These are phyloP conservation scores for Aspidiotus destructor DNA, from an alignment of 2,888 invertebrate genomes.

Conservation along the genomic window DNA sequence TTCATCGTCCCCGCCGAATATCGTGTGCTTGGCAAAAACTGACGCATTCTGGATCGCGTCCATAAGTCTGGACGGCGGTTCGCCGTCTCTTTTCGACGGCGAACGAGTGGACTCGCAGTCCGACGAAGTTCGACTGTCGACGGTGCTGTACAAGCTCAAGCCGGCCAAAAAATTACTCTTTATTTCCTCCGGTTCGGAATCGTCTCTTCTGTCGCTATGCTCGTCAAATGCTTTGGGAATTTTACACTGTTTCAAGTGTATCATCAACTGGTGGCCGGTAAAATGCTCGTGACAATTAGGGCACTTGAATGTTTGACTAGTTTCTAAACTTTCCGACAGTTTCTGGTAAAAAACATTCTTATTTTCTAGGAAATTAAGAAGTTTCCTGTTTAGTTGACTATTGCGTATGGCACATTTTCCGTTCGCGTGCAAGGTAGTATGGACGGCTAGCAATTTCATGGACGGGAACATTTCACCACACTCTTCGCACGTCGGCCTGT, in stretches of 20 bases:
- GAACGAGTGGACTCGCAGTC: slow-evolving; percentile 9
- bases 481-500: slow-evolving; percentile 14
- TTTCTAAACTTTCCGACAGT: slow-evolving; percentile 21
- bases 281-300: slow-evolving; percentile 22
- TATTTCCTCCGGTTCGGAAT: slow-evolving; percentile 22
- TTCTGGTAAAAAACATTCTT: slow-evolving; percentile 24
- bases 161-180: slow-evolving; percentile 26
- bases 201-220: background rate
- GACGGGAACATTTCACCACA: slow-evolving; percentile 24
- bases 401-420: slow-evolving; percentile 25
- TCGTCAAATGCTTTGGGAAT: slow-evolving; percentile 13
- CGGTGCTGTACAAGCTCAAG: slow-evolving; percentile 18
- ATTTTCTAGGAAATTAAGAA: slow-evolving; percentile 23
- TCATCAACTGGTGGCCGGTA: slow-evolving; percentile 21
- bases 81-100: background rate
- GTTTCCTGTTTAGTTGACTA: slow-evolving; percentile 21
- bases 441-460: slow-evolving; percentile 6
- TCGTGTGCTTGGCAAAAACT: background rate
- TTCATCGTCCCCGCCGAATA: background rate
- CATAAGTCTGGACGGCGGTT: background rate
- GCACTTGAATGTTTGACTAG: slow-evolving; percentile 29
- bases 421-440: slow-evolving; percentile 21
- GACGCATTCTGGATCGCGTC: slow-evolving; percentile 1
- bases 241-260: slow-evolving; percentile 26
- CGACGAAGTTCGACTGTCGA: slow-evolving; percentile 16